Evolutionary conservation across 2,113 vertebrate species (phyloP), one percentile per base, ranked within the genome.

Genomic region (Haemorhous mexicanus): DNA sequence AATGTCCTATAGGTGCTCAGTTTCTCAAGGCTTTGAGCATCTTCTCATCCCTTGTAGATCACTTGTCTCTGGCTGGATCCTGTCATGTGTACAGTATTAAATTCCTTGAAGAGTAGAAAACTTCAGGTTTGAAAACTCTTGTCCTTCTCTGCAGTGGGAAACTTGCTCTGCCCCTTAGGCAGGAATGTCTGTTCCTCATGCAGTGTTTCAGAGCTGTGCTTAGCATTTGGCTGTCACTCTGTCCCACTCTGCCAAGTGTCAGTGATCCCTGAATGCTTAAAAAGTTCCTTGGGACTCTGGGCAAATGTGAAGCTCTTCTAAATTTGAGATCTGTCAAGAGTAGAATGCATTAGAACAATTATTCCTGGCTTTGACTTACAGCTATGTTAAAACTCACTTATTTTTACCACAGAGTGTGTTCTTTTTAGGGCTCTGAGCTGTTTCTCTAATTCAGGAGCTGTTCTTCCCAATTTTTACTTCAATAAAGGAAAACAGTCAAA

Each of bases 181-280:
- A 63, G 74, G 52, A 92, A 47, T 80, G 75, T 56, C n/a, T 67
- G 50, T 53, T 88, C 75, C 72, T 77, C 47, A 3, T 27, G 33
- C 52, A 37, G 70, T 20, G 59, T 62, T 89, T 77, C 11, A 30
- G 53, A 80, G 63, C 87, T 33, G 63, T 67, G 75, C 79, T 93
- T 91, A 82, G 84, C 56, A 35, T 84, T 91, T 88, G 93, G 90
- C 92, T 95, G 95, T 75, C 56, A 15, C 52, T 50, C 47, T 33
- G 64, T 50, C 37, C 35, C 16, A 2, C 68, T 86, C 79, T 81
- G 92, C 94, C 88, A 80, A 94, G 88, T 64, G 87, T 88, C 16
- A 3, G 49, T 52, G 92, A 90, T 93, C 64, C 41, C 58, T 68
- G 83, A 93, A 88, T 81, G 83, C 85, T 86, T 88, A 22, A 77